phyloP scores from a whole-genome alignment of 2,113 vertebrate species.

The Jaculus jaculus region DNA sequence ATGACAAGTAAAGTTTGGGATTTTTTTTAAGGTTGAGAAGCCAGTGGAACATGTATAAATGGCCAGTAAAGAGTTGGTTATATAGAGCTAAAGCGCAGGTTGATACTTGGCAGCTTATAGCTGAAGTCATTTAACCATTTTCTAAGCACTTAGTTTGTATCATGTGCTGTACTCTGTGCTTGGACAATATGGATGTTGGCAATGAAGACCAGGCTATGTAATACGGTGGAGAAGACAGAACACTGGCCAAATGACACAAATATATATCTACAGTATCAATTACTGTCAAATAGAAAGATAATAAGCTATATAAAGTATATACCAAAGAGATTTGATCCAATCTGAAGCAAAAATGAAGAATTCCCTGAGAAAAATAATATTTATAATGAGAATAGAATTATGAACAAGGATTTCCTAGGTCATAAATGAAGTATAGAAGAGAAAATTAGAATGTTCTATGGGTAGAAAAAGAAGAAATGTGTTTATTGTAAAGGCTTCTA shows the following conservation, averaged over 20 bases:
- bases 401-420: background rate
- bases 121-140: constrained; percentile 26
- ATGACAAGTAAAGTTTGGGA: background rate
- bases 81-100: background rate
- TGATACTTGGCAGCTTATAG: background rate
- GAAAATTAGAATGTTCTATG: constrained; percentile 8
- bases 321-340: background rate
- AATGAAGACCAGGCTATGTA: background rate
- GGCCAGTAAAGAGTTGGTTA: background rate
- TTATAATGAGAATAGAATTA: constrained; percentile 16
- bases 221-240: background rate
- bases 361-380: background rate
- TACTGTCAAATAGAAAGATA: background rate
- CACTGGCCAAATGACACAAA: background rate
- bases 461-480: background rate
- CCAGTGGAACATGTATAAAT: background rate
- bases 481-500: background rate
- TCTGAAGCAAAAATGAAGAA: background rate
- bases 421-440: background rate
- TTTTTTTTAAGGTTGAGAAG: background rate
- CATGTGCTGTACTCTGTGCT: background rate
- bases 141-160: background rate
- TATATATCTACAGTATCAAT: background rate
- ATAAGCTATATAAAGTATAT: background rate
- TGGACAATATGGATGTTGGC: background rate